Evolutionary conservation across 2,797 vertebrate genomes (phyloP).

Genomic region (Mormyrus hasselquistii): DNA sequence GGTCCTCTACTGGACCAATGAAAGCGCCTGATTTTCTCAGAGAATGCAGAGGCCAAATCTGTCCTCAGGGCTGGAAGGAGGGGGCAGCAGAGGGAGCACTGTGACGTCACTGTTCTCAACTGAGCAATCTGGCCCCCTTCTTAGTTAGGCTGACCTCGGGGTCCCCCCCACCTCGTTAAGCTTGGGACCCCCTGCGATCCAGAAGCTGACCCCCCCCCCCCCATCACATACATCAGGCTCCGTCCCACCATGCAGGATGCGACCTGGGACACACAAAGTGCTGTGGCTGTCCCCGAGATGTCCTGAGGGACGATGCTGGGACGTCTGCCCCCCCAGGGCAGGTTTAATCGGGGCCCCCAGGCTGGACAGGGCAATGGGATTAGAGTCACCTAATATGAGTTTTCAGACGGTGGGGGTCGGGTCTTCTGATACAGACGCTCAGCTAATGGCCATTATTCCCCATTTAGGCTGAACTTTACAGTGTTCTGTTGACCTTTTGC

Average conservation of each 20-base stretch:
- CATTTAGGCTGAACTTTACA: slow-evolving; percentile 1
- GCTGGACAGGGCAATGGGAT: slow-evolving; percentile 54
- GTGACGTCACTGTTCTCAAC: slow-evolving; percentile 20
- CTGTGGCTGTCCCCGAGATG: slow-evolving; percentile 22
- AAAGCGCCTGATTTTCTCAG: slow-evolving; percentile 32
- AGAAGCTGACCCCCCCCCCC: slow-evolving; percentile 37
- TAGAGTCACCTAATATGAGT: slow-evolving; percentile 47
- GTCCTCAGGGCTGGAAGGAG: slow-evolving; percentile 35
- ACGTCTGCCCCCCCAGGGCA: slow-evolving; percentile 49
- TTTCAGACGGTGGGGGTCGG: slow-evolving; percentile 26
- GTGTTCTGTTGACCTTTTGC: background rate
- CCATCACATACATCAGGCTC: slow-evolving; percentile 35
- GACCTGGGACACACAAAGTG: slow-evolving; percentile 56
- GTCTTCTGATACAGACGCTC: slow-evolving; percentile 13
- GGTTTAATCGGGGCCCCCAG: slow-evolving; percentile 45
- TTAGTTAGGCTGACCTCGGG: slow-evolving; percentile 39
- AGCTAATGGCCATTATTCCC: slow-evolving; percentile 19
- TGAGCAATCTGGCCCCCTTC: slow-evolving; percentile 13
- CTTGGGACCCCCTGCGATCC: slow-evolving; percentile 29
- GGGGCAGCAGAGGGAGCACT: background rate
- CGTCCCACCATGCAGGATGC: slow-evolving; percentile 45
- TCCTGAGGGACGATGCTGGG: slow-evolving; percentile 8
- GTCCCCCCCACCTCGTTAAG: slow-evolving; percentile 33
- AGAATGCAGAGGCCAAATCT: slow-evolving; percentile 35
- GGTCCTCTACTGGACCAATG: slow-evolving; percentile 5